Base-by-base conservation (phyloP, 2,888 invertebrate species). In the Metopia argyrocephala region DNA sequence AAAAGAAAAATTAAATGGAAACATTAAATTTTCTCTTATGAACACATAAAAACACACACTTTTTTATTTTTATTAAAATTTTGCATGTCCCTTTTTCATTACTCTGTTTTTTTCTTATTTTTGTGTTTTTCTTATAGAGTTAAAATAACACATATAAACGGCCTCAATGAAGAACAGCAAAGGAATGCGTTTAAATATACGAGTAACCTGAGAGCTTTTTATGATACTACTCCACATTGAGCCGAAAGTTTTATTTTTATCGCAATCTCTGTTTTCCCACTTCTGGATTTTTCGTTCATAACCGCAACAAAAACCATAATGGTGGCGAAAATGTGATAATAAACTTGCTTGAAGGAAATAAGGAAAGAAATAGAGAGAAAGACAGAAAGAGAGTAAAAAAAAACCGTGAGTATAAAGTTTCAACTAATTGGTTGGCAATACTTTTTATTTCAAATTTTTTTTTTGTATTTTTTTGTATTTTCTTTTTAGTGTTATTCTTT, bases 111-210 rank as follows among this genome's bases (percentile, higher is more conserved):
- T 78, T 57, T 38, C 57, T 70, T 48, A n/a, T n/a, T 50, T 48
- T 54, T 56, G 20, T 81, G 83, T 83, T 85, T 86, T 85, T 87
- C 85, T 86, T 85, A 83, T 83, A 84, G 84, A 84, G 85, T 83
- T 38, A 38, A 82, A 80, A 45, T 31, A 52, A 57, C 59, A 74
- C 45, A 64, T 50, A 65, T 57, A 79, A 78, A 71, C 74, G 64
- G 68, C 59, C 66, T 56, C 59, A 71, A 57, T 74, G 56, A 68
- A 50, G 57, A 74, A 38, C 23, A 69, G 74, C 57, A 28, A 59
- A 69, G 87, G 87, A 87, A 87, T 87, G 87, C 86, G 87, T 87
- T 86, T 85, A 85, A 86, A 84, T 86, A 87, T 84, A 85, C 86
- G 85, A 85, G 9, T 3, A 38, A 15, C 38, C n/a, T 86, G 86